Percentiles rank a stretch among this genome's conserved stretches.
Conservation (phyloP, 2,797 vertebrate genomes). For the Emys orbicularis region DNA sequence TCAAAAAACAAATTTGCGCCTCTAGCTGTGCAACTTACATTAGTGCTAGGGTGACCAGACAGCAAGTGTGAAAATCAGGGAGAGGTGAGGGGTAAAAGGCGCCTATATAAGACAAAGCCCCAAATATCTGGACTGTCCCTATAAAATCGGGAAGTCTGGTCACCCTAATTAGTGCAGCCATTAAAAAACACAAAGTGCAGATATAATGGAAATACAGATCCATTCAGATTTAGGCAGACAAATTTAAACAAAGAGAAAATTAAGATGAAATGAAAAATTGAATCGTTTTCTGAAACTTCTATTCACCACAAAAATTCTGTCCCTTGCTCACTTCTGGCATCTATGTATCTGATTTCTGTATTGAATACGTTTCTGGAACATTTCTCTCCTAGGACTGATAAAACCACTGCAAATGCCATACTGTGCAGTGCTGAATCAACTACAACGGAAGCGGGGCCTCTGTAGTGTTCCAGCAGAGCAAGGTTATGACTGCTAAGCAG, state of each 20-base stretch:
- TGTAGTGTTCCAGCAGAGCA: fast-evolving
- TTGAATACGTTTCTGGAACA: neutral
- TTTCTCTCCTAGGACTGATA: neutral
- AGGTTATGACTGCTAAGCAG: neutral
- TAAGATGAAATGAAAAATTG: neutral
- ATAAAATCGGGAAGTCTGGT: too few relatives aligned
- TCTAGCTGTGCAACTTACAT: neutral
- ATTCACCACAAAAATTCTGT: neutral
- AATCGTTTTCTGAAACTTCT: neutral
- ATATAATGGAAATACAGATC: neutral
- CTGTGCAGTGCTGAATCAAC: neutral
- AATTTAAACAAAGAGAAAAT: neutral
- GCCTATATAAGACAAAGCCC: too few relatives aligned
- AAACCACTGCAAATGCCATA: neutral
- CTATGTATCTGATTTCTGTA: neutral
- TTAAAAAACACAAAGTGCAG: neutral
- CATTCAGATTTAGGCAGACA: neutral
- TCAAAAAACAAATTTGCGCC: neutral
- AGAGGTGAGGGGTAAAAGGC: too few relatives aligned
- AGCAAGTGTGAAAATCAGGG: too few relatives aligned
- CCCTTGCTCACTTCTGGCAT: neutral
- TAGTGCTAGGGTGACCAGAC: too few relatives aligned
- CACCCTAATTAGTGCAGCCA: neutral
- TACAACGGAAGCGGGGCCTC: neutral
- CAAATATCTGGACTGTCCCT: too few relatives aligned